Percentiles rank a stretch among this genome's conserved stretches.
Conservation (phyloP, 2,797 vertebrate genomes). For the Sebastes cheni region DNA sequence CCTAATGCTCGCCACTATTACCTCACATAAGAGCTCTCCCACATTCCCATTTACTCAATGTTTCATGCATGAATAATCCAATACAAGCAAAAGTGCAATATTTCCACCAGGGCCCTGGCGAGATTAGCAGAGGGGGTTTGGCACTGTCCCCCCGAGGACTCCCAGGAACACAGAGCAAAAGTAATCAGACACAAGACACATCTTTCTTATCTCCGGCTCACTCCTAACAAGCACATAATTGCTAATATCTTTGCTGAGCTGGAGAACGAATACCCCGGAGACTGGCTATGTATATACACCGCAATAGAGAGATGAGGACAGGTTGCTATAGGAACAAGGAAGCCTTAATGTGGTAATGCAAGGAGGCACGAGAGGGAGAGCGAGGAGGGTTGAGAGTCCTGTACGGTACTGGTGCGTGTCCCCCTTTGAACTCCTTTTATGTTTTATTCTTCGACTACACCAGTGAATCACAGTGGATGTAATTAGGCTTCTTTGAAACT, state of each 20-base stretch:
- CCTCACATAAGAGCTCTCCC: conserved; percentile 70
- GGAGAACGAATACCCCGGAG: conserved; percentile 72
- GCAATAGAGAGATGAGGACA: conserved; percentile 68
- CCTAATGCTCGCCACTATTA: conserved; percentile 65
- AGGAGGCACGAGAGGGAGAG: not conserved
- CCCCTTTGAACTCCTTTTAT: conserved; percentile 6
- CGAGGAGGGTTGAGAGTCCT: conserved; percentile 35
- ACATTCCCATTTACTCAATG: conserved; percentile 71
- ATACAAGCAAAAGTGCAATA: conserved; percentile 72
- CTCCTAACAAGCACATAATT: conserved; percentile 84
- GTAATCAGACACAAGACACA: conserved; percentile 78
- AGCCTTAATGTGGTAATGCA: conserved; percentile 63
- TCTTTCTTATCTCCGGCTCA: conserved; percentile 76
- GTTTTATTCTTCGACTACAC: not conserved
- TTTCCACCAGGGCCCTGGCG: conserved; percentile 59
- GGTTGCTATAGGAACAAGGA: conserved; percentile 78
- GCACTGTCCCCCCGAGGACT: conserved; percentile 52
- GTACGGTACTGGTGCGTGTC: not conserved
- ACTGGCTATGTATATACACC: conserved; percentile 76
- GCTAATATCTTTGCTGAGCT: conserved; percentile 80
- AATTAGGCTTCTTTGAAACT: conserved; percentile 21
- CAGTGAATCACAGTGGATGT: conserved; percentile 1
- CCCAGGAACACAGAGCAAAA: conserved; percentile 68
- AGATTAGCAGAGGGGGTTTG: conserved; percentile 56
- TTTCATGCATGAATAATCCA: conserved; percentile 76